A percentile compares a stretch with the other conserved stretches of the same genome.
phyloP scores from a whole-genome alignment of 1,140 invertebrate genomes.

The Sycophila sp. region DNA sequence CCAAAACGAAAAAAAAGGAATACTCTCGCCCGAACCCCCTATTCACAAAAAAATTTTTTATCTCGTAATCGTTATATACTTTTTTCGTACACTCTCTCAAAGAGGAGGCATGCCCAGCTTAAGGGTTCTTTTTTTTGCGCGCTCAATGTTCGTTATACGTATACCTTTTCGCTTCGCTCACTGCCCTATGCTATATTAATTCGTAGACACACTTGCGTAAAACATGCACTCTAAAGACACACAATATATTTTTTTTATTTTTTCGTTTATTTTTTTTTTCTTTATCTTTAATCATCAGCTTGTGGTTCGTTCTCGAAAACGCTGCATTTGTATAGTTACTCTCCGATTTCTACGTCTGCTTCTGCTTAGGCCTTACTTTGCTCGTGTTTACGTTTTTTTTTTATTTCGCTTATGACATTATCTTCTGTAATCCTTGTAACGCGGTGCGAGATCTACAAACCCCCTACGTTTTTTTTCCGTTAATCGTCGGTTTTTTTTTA shows the following conservation, averaged over 20 bases:
- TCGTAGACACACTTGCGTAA: slow-evolving; percentile 34
- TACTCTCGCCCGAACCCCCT: background rate
- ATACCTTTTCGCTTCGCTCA: slow-evolving; percentile 21
- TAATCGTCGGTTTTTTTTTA: background rate
- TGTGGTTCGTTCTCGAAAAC: slow-evolving; percentile 17
- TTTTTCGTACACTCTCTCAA: background rate
- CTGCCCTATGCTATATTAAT: slow-evolving; percentile 33
- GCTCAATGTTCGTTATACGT: slow-evolving; percentile 23
- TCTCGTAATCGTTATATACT: background rate
- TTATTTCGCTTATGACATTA: too few species aligned
- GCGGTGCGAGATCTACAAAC: slow-evolving; percentile 14
- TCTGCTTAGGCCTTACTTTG: slow-evolving; percentile 46
- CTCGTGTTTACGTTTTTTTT: background rate
- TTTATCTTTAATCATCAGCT: background rate
- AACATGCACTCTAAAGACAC: slow-evolving; percentile 38
- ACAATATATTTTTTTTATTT: slow-evolving; percentile 24
- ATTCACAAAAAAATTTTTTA: background rate
- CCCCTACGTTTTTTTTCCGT: background rate
- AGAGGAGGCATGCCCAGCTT: background rate
- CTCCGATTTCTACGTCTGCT: slow-evolving; percentile 43
- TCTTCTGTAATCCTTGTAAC: too few species aligned
- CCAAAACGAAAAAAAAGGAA: too few species aligned
- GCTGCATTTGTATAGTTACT: slow-evolving; percentile 27
- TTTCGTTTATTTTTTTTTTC: slow-evolving; percentile 6
- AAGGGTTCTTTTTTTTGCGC: slow-evolving; percentile 21